These are phyloP conservation scores for Agelaius phoeniceus DNA, from an alignment of 2,113 vertebrate genomes.

Conservation along the genomic window DNA sequence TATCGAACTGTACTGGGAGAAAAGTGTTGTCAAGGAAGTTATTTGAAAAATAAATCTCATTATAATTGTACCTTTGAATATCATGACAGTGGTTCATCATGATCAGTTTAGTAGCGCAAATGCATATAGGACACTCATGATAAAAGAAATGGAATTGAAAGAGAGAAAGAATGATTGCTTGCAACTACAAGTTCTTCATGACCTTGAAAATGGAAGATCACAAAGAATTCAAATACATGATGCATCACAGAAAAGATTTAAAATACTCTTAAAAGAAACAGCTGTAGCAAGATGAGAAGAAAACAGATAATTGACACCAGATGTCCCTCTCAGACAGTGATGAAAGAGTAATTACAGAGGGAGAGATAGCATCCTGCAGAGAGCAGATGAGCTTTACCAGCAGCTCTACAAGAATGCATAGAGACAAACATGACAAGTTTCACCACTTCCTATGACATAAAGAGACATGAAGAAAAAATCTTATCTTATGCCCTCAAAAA, in stretches of 20 bases:
- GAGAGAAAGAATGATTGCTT: neutral
- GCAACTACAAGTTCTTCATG: neutral
- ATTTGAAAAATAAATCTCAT: neutral
- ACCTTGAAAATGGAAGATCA: slow-evolving; percentile 59
- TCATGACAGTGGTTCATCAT: neutral
- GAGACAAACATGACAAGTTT: slow-evolving; percentile 59
- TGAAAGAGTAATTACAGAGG: slow-evolving; percentile 70
- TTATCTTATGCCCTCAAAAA: neutral
- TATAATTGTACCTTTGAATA: neutral
- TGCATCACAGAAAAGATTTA: slow-evolving; percentile 56
- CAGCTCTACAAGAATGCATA: slow-evolving; percentile 54
- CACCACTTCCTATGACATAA: slow-evolving; percentile 22
- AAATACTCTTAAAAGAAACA: slow-evolving; percentile 69
- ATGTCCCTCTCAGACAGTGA: slow-evolving; percentile 71
- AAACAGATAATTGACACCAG: slow-evolving; percentile 70
- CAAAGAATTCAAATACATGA: slow-evolving; percentile 19
- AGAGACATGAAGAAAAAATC: neutral
- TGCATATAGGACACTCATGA: neutral
- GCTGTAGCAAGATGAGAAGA: slow-evolving; percentile 67
- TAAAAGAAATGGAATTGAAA: neutral
- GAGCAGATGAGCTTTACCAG: slow-evolving; percentile 64
- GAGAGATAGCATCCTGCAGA: slow-evolving; percentile 56
- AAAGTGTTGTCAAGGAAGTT: neutral
- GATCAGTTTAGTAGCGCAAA: neutral
- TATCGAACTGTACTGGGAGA: neutral